Percentiles rank a stretch among this genome's conserved stretches.
Evolutionary conservation across 1,140 invertebrate genomes (phyloP).

Genomic region (Brachionus rotundiformis): DNA sequence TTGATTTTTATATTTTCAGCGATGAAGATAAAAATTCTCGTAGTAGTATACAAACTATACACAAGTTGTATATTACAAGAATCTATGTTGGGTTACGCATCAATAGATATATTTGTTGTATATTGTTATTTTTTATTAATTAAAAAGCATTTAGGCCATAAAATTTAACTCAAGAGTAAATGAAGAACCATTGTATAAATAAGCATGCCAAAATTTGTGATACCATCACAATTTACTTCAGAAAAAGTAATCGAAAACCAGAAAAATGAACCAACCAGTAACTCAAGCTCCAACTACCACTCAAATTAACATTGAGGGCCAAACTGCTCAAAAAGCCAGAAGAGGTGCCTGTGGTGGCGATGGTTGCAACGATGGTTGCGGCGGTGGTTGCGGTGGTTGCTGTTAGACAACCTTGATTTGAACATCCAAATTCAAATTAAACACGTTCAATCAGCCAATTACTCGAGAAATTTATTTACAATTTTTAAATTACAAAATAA

Average conservation of each 20-base stretch:
- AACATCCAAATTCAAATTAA: not conserved
- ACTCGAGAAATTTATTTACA: not conserved
- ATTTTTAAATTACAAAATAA: not conserved
- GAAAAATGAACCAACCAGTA: conserved; percentile 20
- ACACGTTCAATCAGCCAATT: not conserved
- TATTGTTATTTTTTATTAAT: not conserved
- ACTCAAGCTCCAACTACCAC: conserved; percentile 43
- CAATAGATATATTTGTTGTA: not conserved
- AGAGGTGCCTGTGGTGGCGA: conserved; percentile 15
- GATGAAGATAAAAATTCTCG: not conserved
- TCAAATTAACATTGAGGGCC: conserved; percentile 15
- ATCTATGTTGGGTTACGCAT: not conserved
- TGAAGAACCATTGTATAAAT: not conserved
- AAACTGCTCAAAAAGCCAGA: conserved; percentile 24
- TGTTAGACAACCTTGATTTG: not conserved
- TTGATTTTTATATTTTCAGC: not conserved
- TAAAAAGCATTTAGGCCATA: not conserved
- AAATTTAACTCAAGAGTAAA: not conserved
- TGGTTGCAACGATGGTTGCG: not conserved
- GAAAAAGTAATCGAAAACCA: conserved; percentile 18
- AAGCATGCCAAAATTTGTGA: not conserved
- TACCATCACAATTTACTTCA: not conserved
- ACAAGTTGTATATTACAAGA: not conserved
- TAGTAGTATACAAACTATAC: not conserved
- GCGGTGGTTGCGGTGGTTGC: conserved; percentile 16